Evolutionary conservation across 1,140 invertebrate species (phyloP).

Genomic region (Drosophila kanapiae): DNA sequence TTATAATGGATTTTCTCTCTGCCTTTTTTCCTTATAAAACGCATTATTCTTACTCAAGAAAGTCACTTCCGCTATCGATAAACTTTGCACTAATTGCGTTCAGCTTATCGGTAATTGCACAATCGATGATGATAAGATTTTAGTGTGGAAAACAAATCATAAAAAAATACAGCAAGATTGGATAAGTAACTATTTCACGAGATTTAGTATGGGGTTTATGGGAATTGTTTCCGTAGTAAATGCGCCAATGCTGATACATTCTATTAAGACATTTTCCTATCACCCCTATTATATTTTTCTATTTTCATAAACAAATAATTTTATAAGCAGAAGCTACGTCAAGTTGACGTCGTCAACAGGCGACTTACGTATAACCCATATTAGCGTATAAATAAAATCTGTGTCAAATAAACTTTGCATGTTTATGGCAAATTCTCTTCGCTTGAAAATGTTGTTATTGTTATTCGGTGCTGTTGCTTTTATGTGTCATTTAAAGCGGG

Average conservation of each 20-base stretch:
- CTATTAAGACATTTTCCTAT: neutral
- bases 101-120: constrained; percentile 41
- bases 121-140: constrained; percentile 18
- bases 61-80: constrained; percentile 40
- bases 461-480: constrained; percentile 39
- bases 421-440: constrained; percentile 66
- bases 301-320: neutral
- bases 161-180: neutral
- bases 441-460: constrained; percentile 36
- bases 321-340: neutral
- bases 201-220: too few species aligned
- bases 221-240: too few species aligned
- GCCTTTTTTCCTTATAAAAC: neutral
- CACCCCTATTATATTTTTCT: too few species aligned
- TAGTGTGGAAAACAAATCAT: neutral
- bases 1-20: neutral
- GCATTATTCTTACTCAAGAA: neutral
- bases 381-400: constrained; percentile 48
- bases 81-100: neutral
- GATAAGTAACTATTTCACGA: neutral
- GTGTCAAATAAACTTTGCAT: constrained; percentile 80
- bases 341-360: neutral
- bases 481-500: constrained; percentile 43
- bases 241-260: too few species aligned
- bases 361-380: neutral